These are phyloP conservation scores for Helobdella robusta DNA, from an alignment of 2,888 invertebrate genomes.

Conservation along the genomic window DNA sequence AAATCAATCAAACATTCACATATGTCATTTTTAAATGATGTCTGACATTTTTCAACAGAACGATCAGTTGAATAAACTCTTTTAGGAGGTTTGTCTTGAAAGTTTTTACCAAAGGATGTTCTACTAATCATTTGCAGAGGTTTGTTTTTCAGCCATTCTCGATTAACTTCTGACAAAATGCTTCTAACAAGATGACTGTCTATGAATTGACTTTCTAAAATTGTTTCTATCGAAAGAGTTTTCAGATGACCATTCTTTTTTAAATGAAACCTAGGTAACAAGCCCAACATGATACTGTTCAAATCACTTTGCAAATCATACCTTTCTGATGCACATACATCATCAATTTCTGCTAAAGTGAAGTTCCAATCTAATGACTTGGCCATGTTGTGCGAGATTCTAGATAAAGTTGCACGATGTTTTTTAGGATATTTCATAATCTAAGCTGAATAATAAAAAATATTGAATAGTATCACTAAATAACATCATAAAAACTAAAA, in stretches of 20 bases:
- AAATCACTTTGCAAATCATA: slow-evolving; percentile 23
- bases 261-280: slow-evolving; percentile 20
- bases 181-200: slow-evolving; percentile 6
- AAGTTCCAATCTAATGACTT: slow-evolving; percentile 12
- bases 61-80: slow-evolving; percentile 11
- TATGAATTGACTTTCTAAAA: slow-evolving; percentile 22
- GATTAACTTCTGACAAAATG: slow-evolving; percentile 18
- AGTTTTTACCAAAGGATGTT: neutral
- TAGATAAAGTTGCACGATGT: too few species aligned
- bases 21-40: slow-evolving; percentile 1
- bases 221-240: slow-evolving; percentile 23
- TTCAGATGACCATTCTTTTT: slow-evolving; percentile 16
- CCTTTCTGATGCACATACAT: slow-evolving; percentile 20
- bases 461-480: too few species aligned
- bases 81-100: slow-evolving; percentile 13
- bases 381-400: too few species aligned
- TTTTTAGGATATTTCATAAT: too few species aligned
- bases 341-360: slow-evolving; percentile 16
- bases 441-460: too few species aligned
- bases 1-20: slow-evolving; percentile 2
- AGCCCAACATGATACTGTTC: slow-evolving; percentile 20
- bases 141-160: slow-evolving; percentile 22
- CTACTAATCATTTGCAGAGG: slow-evolving; percentile 18
- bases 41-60: slow-evolving; percentile 8
- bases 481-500: too few species aligned